These are phyloP conservation scores for Dicrostonyx torquatus DNA, from an alignment of 2,797 vertebrate genomes.

Conservation along the genomic window DNA sequence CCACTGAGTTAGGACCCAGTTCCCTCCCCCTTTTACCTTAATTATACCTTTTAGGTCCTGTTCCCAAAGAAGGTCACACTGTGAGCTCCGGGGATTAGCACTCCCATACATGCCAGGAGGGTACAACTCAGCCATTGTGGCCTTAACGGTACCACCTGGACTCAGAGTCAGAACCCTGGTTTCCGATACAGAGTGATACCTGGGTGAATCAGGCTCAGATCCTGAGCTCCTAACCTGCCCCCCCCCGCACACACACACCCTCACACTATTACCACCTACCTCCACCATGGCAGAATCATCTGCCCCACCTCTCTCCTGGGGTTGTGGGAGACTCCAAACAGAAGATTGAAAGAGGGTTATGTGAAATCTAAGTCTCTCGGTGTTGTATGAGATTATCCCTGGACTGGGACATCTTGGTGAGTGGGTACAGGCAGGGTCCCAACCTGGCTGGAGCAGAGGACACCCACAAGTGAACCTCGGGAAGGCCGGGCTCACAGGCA, in stretches of 20 bases:
- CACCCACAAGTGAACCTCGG: not conserved
- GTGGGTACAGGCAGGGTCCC: not conserved
- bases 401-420: not conserved
- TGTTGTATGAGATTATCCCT: not conserved
- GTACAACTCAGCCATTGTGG: rapidly evolving
- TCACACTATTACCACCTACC: not conserved
- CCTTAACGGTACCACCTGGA: no score
- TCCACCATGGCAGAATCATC: not conserved
- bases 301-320: not conserved
- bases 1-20: rapidly evolving
- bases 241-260: not conserved
- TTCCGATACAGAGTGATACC: not conserved
- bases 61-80: not conserved
- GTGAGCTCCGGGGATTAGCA: not conserved
- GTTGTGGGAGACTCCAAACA: not conserved
- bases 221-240: not conserved
- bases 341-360: not conserved
- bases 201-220: not conserved
- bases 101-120: rapidly evolving
- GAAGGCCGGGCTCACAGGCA: not conserved
- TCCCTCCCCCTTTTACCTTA: not conserved
- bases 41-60: not conserved
- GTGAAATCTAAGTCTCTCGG: not conserved
- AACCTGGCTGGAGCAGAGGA: not conserved
- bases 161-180: not conserved